Conservation (phyloP, 2,888 invertebrate species). For the Acleris literana region DNA sequence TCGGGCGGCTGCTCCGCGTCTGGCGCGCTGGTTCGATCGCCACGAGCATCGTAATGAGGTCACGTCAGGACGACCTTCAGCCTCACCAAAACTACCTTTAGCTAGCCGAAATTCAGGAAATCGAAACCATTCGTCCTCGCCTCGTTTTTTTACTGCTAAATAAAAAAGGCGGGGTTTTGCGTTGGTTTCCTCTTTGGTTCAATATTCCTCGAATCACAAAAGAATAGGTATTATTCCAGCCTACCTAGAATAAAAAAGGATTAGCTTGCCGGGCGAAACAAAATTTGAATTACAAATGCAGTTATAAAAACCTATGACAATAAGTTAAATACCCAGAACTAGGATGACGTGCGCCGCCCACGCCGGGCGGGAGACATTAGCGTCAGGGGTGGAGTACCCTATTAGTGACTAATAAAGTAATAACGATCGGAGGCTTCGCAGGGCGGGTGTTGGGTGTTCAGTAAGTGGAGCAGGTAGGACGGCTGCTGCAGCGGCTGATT, state of each 20-base stretch:
- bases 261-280: neutral
- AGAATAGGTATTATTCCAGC: neutral
- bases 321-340: neutral
- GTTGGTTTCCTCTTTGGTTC: no score
- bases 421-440: neutral
- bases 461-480: constrained; percentile 4
- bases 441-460: no score
- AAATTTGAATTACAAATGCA: neutral
- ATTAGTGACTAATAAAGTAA: constrained; percentile 14
- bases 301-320: neutral
- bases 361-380: constrained; percentile 22
- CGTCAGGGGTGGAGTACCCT: constrained; percentile 7
- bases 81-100: constrained; percentile 1
- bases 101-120: constrained; percentile 6
- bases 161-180: no score
- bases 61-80: constrained; percentile 58
- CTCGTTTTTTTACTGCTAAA: no score
- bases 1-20: constrained; percentile 32
- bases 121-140: neutral
- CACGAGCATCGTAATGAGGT: constrained; percentile 57
- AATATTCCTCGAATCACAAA: no score
- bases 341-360: constrained; percentile 20
- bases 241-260: neutral
- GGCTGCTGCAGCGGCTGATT: constrained; percentile 14
- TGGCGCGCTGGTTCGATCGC: constrained; percentile 47